Conservation (phyloP, 1,140 invertebrate species). For the Spodoptera litura region DNA sequence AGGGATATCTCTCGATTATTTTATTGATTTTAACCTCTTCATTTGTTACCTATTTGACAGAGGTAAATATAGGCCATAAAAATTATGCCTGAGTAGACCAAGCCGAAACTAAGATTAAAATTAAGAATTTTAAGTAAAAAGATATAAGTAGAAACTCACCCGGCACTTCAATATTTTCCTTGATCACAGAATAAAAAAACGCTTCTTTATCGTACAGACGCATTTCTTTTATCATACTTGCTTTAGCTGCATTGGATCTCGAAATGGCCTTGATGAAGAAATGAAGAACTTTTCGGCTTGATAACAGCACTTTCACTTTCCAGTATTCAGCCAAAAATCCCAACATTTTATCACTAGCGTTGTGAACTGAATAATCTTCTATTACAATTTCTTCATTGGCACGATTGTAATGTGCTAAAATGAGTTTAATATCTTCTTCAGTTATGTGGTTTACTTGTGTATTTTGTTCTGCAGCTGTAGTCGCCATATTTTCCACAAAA, state of each 20-base stretch:
- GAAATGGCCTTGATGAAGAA: conserved; percentile 79
- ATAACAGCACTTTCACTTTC: conserved; percentile 66
- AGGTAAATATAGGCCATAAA: no score
- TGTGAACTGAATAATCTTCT: conserved; percentile 59
- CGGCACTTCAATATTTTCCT: conserved; percentile 57
- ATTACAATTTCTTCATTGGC: conserved; percentile 48
- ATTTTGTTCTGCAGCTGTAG: background rate
- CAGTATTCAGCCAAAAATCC: conserved; percentile 78
- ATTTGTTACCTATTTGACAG: no score
- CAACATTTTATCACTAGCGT: conserved; percentile 77
- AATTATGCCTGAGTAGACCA: no score
- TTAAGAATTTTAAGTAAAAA: no score
- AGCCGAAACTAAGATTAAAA: no score
- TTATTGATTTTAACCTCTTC: no score
- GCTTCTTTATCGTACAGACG: conserved; percentile 73
- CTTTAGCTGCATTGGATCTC: conserved; percentile 71
- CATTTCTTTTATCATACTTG: conserved; percentile 70
- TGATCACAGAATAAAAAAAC: conserved; percentile 69
- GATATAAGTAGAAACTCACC: conserved; percentile 54
- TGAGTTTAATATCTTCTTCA: conserved; percentile 63
- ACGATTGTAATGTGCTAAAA: conserved; percentile 59
- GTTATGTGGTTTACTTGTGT: conserved; percentile 52
- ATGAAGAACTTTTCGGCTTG: conserved; percentile 52
- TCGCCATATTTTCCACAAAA: conserved; percentile 6
- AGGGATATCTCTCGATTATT: no score